Evolutionary conservation across 2,888 invertebrate species (phyloP), one percentile per base, ranked within the genome.

Genomic region (Trissolcus brochymenae): DNA sequence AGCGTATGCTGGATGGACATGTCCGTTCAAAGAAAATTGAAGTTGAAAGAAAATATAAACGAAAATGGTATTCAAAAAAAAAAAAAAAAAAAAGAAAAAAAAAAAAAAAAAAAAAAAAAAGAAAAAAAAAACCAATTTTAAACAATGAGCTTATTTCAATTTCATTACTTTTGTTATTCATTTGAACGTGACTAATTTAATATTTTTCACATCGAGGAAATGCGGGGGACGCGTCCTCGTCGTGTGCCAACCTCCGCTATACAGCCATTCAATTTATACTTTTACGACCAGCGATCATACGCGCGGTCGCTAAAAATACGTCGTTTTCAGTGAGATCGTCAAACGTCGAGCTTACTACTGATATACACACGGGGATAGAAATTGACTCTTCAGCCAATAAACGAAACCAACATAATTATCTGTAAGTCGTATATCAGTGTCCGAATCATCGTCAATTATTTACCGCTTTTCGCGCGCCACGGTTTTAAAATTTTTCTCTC

Each of bases 391-490:
- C 25, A 14, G 59, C n/a, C n/a, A 59, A 25, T 25, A 56, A 56
- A 14, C 13, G 14, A 25, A 46, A 13, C n/a, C 11, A 43, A 9
- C 21, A 43, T 46, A 59, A 17, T 59, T 59, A 49, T 9, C 51
- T 11, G 17, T 2, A 51, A 51, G 11, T 35, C 56, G 35, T 66
- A 57, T 21, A 59, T 65, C 56, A 57, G 43, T 29, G 50, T 61
- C 14, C 21, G 43, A 70, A 55, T 50, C 14, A 16, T 49, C 54
- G 55, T 50, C 70, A 70, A 70, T 70, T 70, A 70, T 70, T 61
- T 55, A 61, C 49, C 16, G 4, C 35, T 53, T 59, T 61, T 35
- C 68, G 9, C 21, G 21, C 25, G 25, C 21, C 17, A 16, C 29
- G 16, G 1, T 55, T 19, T 55, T 21, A 21, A 14, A 53, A 59